phyloP scores from a whole-genome alignment of 2,113 vertebrate species.

The Cacatua alba region DNA sequence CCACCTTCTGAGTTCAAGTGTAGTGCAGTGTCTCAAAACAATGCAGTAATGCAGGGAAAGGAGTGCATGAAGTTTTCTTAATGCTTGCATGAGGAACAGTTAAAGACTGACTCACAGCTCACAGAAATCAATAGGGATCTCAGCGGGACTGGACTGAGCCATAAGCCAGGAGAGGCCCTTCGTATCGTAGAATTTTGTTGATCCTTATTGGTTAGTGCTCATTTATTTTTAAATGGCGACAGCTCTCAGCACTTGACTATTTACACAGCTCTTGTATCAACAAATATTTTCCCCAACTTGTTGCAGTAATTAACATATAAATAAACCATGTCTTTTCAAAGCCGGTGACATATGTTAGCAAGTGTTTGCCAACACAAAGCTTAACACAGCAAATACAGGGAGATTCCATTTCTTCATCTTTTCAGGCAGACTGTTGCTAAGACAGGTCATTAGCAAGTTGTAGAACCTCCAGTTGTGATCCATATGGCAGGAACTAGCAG shows the following conservation, averaged over 20 bases:
- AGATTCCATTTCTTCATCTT: conserved; percentile 7
- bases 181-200: background rate
- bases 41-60: background rate
- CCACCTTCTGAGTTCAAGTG: background rate
- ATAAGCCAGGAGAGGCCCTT: background rate
- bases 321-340: conserved; percentile 58
- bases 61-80: background rate
- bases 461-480: background rate
- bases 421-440: background rate
- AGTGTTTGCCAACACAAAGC: conserved; percentile 49
- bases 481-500: background rate
- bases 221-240: conserved; percentile 6
- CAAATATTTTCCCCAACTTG: conserved; percentile 52
- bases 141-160: background rate
- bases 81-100: background rate
- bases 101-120: background rate
- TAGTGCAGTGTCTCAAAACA: background rate
- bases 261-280: conserved; percentile 45
- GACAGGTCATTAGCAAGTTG: conserved; percentile 27
- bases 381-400: background rate
- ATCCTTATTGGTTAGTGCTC: background rate
- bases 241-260: conserved; percentile 32
- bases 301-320: conserved; percentile 63
- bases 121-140: background rate
- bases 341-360: conserved; percentile 50